These are phyloP conservation scores for Orchestia grillus DNA, from an alignment of 1,140 invertebrate genomes.

Conservation along the genomic window DNA sequence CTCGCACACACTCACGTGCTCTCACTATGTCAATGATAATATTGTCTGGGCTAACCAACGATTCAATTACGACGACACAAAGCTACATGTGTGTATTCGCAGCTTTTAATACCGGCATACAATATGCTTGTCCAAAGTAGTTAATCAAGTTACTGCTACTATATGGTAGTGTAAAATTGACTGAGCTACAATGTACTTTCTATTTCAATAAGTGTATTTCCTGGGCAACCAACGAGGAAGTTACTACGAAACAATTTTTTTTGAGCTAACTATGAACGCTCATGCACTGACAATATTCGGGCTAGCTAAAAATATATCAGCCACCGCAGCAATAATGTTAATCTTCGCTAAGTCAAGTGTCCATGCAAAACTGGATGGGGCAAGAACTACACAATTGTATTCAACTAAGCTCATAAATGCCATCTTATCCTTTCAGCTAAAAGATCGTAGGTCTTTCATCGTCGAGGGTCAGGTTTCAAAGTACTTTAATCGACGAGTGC, in stretches of 20 bases:
- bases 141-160: neutral
- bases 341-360: neutral
- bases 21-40: neutral
- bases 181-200: neutral
- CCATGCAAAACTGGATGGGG: neutral
- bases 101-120: neutral
- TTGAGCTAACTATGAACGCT: neutral
- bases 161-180: neutral
- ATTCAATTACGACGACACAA: neutral
- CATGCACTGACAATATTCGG: neutral
- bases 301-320: neutral
- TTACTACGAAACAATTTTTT: neutral
- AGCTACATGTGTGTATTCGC: neutral
- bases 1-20: neutral
- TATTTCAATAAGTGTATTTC: neutral
- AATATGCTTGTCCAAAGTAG: neutral
- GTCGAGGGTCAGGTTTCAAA: too few species aligned
- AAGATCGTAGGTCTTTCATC: too few species aligned
- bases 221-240: neutral
- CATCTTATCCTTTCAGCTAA: neutral
- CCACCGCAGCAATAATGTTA: neutral
- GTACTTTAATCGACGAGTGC: too few species aligned
- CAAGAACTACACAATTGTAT: neutral
- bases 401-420: neutral
- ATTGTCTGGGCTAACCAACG: neutral